Conservation (phyloP, 2,888 invertebrate species). For the Argyresthia albistria region DNA sequence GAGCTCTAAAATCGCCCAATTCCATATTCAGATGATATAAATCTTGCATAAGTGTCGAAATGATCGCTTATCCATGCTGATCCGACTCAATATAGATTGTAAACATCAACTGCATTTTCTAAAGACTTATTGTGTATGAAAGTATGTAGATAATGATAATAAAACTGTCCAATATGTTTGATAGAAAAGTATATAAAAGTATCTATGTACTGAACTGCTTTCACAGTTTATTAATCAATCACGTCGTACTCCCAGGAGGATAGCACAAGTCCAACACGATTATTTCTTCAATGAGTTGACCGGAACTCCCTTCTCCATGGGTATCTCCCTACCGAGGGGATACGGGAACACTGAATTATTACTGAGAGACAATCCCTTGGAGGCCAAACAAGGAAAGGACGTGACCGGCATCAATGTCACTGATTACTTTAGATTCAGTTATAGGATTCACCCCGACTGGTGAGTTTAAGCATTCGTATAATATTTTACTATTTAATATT, state of each 20-base stretch:
- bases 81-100: too few relatives aligned
- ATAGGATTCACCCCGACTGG: slow-evolving; percentile 91
- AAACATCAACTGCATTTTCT: too few relatives aligned
- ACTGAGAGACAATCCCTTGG: slow-evolving; percentile 84
- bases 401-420: slow-evolving; percentile 79
- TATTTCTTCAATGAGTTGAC: slow-evolving; percentile 87
- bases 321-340: slow-evolving; percentile 84
- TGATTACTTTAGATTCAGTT: slow-evolving; percentile 81
- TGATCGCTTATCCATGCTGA: too few relatives aligned
- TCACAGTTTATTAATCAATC: background rate
- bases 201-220: too few relatives aligned
- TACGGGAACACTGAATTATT: slow-evolving; percentile 85
- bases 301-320: slow-evolving; percentile 91
- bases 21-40: too few relatives aligned
- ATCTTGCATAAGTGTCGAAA: too few relatives aligned
- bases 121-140: too few relatives aligned
- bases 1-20: too few relatives aligned
- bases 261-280: slow-evolving; percentile 83
- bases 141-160: too few relatives aligned
- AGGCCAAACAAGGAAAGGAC: slow-evolving; percentile 75
- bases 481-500: too few relatives aligned
- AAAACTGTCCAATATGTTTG: too few relatives aligned
- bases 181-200: too few relatives aligned
- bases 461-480: slow-evolving; percentile 29
- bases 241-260: slow-evolving; percentile 57